These are phyloP conservation scores for Coremacera marginata DNA, from an alignment of 2,888 invertebrate genomes.

Conservation along the genomic window DNA sequence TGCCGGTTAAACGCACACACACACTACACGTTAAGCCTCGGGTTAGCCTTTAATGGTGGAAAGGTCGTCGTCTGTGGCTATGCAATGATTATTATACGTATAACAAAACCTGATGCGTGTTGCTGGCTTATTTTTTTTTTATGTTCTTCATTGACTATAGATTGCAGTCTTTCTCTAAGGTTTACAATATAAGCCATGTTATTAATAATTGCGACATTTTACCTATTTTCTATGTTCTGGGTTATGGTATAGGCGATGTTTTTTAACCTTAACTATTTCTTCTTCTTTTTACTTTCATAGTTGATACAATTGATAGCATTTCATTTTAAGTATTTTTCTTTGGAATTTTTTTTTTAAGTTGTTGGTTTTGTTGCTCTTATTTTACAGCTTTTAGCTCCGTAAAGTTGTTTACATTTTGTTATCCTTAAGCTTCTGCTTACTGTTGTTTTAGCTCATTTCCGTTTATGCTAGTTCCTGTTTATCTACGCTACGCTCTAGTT, in stretches of 20 bases:
- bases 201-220: too few relatives aligned
- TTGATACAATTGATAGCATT: slow-evolving; percentile 44
- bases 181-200: too few relatives aligned
- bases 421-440: slow-evolving; percentile 16
- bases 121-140: too few relatives aligned
- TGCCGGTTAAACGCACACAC: too few relatives aligned
- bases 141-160: too few relatives aligned
- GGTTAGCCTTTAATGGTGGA: background rate
- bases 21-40: too few relatives aligned
- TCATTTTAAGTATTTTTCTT: background rate
- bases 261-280: slow-evolving; percentile 27
- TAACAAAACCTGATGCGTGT: too few relatives aligned
- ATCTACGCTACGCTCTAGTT: background rate
- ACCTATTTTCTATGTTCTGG: too few relatives aligned
- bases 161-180: too few relatives aligned
- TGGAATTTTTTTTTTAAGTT: background rate
- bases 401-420: slow-evolving; percentile 40
- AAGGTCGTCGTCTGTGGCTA: background rate
- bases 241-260: background rate
- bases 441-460: slow-evolving; percentile 12
- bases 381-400: slow-evolving; percentile 32
- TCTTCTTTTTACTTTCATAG: slow-evolving; percentile 23
- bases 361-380: background rate
- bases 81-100: too few relatives aligned
- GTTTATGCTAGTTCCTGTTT: background rate